Conservation (phyloP, 2,797 vertebrate species). For the Chloroceryle amazona region DNA sequence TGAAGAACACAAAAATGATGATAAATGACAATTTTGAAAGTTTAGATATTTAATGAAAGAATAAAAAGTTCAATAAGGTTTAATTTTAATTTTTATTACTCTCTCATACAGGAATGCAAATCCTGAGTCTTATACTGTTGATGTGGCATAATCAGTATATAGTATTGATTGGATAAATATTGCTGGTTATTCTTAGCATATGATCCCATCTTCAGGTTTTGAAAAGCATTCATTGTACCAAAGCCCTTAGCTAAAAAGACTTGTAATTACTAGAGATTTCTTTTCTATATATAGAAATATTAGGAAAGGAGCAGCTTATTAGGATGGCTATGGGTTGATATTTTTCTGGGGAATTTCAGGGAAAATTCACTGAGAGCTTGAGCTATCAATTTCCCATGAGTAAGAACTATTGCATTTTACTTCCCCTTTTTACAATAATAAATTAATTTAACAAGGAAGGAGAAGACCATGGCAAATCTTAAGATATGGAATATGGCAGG, state of each 20-base stretch:
- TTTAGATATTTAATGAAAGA: neutral
- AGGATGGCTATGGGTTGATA: neutral
- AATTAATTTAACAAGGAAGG: neutral
- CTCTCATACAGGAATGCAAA: neutral
- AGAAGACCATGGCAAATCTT: neutral
- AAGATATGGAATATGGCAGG: neutral
- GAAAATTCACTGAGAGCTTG: neutral
- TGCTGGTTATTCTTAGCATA: neutral
- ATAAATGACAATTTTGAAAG: neutral
- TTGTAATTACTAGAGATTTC: neutral
- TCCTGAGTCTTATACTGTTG: neutral
- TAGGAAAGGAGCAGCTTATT: neutral
- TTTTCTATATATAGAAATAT: neutral
- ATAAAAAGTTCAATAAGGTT: neutral
- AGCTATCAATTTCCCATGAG: neutral
- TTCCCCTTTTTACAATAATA: neutral
- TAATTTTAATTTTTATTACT: neutral
- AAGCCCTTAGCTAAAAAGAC: neutral
- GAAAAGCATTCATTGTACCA: neutral
- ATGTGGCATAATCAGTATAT: neutral
- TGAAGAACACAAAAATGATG: neutral
- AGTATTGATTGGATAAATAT: neutral
- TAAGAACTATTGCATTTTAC: neutral
- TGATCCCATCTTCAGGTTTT: neutral
- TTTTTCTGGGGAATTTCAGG: neutral